Evolutionary conservation across 2,113 vertebrate genomes (phyloP).

Genomic region (Onychostruthus taczanowskii): DNA sequence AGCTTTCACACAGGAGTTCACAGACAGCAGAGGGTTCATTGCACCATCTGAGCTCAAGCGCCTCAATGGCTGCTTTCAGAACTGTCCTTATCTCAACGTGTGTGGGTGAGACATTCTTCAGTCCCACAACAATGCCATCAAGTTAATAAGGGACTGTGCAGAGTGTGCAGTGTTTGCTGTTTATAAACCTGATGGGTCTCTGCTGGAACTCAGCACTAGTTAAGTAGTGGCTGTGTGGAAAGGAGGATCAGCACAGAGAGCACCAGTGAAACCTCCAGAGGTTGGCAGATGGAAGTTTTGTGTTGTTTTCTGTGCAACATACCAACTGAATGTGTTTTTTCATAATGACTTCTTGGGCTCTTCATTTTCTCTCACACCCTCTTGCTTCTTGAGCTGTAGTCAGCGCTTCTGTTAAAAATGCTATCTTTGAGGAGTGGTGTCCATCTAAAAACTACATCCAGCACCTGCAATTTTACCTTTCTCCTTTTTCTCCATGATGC

Average conservation of each 20-base stretch:
- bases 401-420: background rate
- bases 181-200: constrained; percentile 11
- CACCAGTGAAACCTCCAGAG: background rate
- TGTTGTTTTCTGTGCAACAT: background rate
- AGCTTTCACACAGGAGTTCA: background rate
- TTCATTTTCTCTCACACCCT: background rate
- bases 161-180: background rate
- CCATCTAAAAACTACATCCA: background rate
- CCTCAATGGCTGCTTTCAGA: background rate
- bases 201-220: background rate
- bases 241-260: background rate
- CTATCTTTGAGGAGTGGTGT: background rate
- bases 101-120: constrained; percentile 29
- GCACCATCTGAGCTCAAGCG: background rate
- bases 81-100: background rate
- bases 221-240: background rate
- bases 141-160: background rate
- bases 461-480: background rate
- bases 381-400: background rate
- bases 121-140: background rate
- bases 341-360: background rate
- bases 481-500: background rate
- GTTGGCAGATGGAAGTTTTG: background rate
- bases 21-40: background rate
- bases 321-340: background rate